Evolutionary conservation across 2,797 vertebrate genomes (phyloP).

Genomic region (Pangasius macronema): DNA sequence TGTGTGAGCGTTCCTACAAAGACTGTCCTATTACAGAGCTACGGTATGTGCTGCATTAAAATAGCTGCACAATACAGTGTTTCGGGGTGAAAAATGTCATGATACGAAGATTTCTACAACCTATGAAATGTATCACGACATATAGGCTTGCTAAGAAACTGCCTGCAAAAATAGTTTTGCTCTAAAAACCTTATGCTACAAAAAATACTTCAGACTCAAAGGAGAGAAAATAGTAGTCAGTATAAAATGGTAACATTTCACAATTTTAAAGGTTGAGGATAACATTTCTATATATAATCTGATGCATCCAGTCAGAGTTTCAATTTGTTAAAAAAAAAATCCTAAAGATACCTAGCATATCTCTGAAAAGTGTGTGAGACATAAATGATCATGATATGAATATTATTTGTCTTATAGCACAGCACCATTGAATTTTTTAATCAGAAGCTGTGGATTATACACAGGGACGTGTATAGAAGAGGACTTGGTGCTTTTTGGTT

Average conservation of each 20-base stretch:
- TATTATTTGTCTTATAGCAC: not conserved
- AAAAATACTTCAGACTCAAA: not conserved
- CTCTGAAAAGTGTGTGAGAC: not conserved
- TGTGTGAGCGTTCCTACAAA: constrained; percentile 32
- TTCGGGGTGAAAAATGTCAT: not conserved
- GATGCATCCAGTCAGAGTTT: not conserved
- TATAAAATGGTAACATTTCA: not conserved
- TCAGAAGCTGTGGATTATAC: constrained; percentile 10
- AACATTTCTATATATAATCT: not conserved
- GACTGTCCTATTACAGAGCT: constrained; percentile 31
- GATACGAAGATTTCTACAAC: not conserved
- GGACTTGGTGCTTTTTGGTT: not conserved
- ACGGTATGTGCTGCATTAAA: not conserved
- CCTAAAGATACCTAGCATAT: not conserved
- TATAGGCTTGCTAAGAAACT: not conserved
- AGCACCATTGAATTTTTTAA: not conserved
- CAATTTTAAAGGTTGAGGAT: not conserved
- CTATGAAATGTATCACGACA: not conserved
- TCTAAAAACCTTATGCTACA: not conserved
- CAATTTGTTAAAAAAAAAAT: not conserved
- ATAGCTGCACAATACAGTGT: not conserved
- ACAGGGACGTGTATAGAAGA: not conserved
- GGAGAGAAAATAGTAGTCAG: not conserved
- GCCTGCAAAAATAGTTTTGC: not conserved
- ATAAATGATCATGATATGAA: not conserved